Base-by-base conservation (phyloP, 2,113 vertebrate genomes). In the Thunnus maccoyii region DNA sequence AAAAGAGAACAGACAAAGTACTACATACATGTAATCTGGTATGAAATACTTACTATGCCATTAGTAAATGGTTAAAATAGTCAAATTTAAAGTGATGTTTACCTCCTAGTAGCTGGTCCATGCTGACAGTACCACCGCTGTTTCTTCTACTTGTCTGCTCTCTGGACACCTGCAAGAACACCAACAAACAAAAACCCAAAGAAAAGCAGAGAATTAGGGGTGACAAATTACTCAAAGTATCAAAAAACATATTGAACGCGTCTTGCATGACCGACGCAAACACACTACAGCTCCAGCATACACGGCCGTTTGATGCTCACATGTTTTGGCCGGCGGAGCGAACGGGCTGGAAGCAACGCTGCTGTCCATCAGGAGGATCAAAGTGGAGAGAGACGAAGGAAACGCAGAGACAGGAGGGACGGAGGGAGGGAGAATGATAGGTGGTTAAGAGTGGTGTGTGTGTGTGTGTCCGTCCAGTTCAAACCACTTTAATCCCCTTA, bases 51-150 rank as follows among this genome's bases (percentile, higher is more conserved):
- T 5, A 41, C 36, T 10, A 41, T 2, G 9, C 36, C 36, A 41
- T 9, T 9, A 41, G 36, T 7, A 41, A 41, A 1, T 41, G 8
- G 9, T 22, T 22, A 22, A 22, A 22, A 22, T 22, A 22, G 22
- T 22, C 22, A 22, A 1, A 22, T 22, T 22, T n/a, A 20, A 13
- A 32, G 30, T 9, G 41, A 36, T 3, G 13, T 0, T 2, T 86
- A 93, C 91, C 90, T 83, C 94, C 96, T n/a, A 89, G 84, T 11
- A 89, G 79, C 2, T 68, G 78, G 1, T 98, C 96, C 61, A 96
- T 94, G 84, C 95, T 96, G 78, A 97, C 95, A 0, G 86, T 65
- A n/a, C 89, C 94, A 66, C 80, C 72, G 86, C 75, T 76, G 90
- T 89, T 95, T 82, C 96, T 88, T 70, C 83, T 65, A 0, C 88